Evolutionary conservation across 2,113 vertebrate genomes (phyloP), one percentile per base, ranked within the genome.

Genomic region (Scopus umbretta): DNA sequence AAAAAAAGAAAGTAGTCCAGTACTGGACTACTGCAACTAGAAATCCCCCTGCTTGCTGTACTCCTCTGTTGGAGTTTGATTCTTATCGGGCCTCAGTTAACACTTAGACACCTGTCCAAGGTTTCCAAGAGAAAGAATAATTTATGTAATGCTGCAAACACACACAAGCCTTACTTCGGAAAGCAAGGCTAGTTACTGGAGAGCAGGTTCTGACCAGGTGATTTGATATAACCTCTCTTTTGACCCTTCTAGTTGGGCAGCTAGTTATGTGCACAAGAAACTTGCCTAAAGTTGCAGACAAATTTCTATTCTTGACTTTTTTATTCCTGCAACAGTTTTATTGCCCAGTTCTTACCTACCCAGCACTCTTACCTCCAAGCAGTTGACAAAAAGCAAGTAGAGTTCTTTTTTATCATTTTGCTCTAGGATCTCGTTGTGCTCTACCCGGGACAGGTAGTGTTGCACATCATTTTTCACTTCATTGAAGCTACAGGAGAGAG

Each of bases 341-440:
- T 2, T 38, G 18, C 53, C 55, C 62, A 67, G 34, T 40, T 11
- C 21, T 71, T 81, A 70, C 66, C 55, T 55, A 21, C 56, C 36
- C 56, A 40, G 56, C 73, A 20, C 3, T 55, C 92, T 84, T 94
- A 99, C 99, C 98, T 99, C 99, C 53, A 99, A 96, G 90, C 99
- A 99, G 98, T 98, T 99, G 87, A 99, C 98, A 94, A 99, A 99
- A 63, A 99, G 97, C 68, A 97, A 78, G 93, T 99, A 99, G 40
- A 99, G 98, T 53, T 99, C 99, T 0, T 98, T 98, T 93, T 99
- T 99, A 75, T 99, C 98, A 2, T 94, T 96, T 14, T 98, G 82
- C 9, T 96, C 96, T 6, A 99, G 79, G 91, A 99, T 95, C 16
- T 97, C 58, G 47, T 93, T 98, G 50, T 63, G 93, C 92, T 99